Conservation (phyloP, 2,113 vertebrate species). For the Brachyistius frenatus region DNA sequence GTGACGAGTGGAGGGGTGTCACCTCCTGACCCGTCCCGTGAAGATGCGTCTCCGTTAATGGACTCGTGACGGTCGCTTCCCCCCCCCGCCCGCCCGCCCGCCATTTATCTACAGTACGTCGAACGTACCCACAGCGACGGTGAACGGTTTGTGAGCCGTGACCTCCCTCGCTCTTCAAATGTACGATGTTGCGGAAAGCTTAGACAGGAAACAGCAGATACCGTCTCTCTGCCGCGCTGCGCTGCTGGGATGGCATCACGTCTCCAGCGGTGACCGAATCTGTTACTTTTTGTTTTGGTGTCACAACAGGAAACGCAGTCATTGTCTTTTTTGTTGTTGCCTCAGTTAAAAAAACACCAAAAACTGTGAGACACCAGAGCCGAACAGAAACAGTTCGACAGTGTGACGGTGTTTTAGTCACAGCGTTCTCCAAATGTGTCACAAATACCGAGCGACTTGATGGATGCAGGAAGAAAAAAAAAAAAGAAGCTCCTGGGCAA, state of each 20-base stretch:
- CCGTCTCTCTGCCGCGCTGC: neutral
- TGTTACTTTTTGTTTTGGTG: conserved; percentile 4
- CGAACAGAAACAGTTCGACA: no score
- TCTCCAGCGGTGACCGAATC: neutral
- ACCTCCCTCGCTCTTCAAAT: neutral
- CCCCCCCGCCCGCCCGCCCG: no score
- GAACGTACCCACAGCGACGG: neutral
- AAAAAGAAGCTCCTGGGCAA: neutral
- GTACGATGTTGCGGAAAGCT: neutral
- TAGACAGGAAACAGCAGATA: neutral
- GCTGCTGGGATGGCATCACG: neutral
- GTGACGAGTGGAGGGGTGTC: no score
- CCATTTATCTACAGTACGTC: no score
- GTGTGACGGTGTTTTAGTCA: no score
- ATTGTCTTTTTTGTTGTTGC: no score
- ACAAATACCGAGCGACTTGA: neutral
- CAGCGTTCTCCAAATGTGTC: no score
- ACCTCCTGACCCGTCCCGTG: no score
- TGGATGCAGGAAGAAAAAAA: neutral
- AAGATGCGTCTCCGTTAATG: no score
- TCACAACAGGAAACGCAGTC: neutral
- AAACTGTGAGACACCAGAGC: no score
- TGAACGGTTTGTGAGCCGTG: neutral
- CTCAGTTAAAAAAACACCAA: no score
- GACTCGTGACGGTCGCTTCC: no score